Percentiles rank a stretch among this genome's conserved stretches.
These are phyloP conservation scores for Dorcus parallelipipedus DNA, from an alignment of 2,888 invertebrate genomes.

Conservation along the genomic window DNA sequence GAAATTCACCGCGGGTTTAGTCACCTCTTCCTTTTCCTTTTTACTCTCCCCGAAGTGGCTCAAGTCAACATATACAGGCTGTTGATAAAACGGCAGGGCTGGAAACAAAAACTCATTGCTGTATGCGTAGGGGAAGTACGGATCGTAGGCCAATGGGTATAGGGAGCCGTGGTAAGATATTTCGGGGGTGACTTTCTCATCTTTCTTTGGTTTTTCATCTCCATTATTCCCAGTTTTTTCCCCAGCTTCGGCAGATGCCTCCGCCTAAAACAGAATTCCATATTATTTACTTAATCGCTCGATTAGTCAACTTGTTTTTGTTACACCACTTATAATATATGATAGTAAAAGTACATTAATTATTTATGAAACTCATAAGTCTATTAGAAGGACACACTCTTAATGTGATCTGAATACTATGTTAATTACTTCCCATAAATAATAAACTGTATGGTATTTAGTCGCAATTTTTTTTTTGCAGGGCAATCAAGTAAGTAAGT, in stretches of 20 bases:
- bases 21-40: slow-evolving; percentile 16
- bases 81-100: slow-evolving; percentile 27
- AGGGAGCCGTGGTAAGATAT: slow-evolving; percentile 29
- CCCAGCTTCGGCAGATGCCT: slow-evolving; percentile 5
- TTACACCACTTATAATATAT: too few species aligned
- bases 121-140: slow-evolving; percentile 30
- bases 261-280: slow-evolving; percentile 14
- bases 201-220: slow-evolving; percentile 7
- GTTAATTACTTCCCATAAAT: too few species aligned
- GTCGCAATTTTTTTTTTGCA: not conserved
- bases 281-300: not conserved
- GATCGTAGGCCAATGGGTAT: slow-evolving; percentile 32
- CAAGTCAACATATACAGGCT: slow-evolving; percentile 28
- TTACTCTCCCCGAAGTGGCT: slow-evolving; percentile 18
- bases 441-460: too few species aligned
- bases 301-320: too few species aligned
- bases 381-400: too few species aligned
- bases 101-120: slow-evolving; percentile 29
- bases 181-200: slow-evolving; percentile 18
- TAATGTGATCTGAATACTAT: too few species aligned
- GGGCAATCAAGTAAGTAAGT: not conserved
- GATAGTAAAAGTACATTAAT: too few species aligned
- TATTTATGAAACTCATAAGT: too few species aligned
- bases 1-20: slow-evolving; percentile 42
- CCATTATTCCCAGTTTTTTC: slow-evolving; percentile 6